Base-by-base conservation (phyloP, 2,113 vertebrate species). In the Tichodroma muraria region DNA sequence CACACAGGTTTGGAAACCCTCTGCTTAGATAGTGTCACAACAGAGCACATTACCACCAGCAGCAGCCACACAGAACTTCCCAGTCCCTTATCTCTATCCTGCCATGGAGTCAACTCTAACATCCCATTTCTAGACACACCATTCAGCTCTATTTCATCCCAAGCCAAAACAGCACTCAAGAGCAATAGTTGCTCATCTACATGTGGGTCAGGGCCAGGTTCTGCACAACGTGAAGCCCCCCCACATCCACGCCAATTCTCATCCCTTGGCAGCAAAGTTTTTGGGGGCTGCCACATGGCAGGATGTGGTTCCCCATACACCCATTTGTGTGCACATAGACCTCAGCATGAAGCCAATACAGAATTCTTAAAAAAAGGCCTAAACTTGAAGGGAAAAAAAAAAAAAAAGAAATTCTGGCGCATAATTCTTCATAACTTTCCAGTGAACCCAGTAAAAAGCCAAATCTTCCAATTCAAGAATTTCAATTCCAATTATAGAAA, bases 291-390 rank as follows among this genome's bases (percentile, higher is more conserved):
- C 40, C 70, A 31, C 13, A 20, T 20, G 8, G 28, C 25, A 78
- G 40, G 59, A 18, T 2, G 0, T n/a, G 59, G 31, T 11, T 79
- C 28, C 15, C 11, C 6, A 4, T 27, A 10, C 12, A 20, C 15
- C 0, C 0, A 42, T 38, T 44, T n/a, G 10, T 16, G 13, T 17
- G 35, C 44, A 14, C 2, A 0, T 4, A 56, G 53, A 85, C 28
- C 2, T 85, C 70, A 30, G 12, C 13, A 20, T 20, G 18, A 77
- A 76, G 15, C 71, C 49, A n/a, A 22, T 15, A 25, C 0, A 80
- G 50, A 61, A 38, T 54, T 57, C n/a, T 79, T 86, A 30, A 83
- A 45, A 56, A 52, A 80, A 72, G 73, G 79, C 13, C 17, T 24
- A 11, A 73, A 52, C 9, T 20, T 82, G 27, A 35, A 20, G 11